These are phyloP conservation scores for Caenorhabditis panamensis DNA, from an alignment of 2,888 invertebrate species.

Conservation along the genomic window DNA sequence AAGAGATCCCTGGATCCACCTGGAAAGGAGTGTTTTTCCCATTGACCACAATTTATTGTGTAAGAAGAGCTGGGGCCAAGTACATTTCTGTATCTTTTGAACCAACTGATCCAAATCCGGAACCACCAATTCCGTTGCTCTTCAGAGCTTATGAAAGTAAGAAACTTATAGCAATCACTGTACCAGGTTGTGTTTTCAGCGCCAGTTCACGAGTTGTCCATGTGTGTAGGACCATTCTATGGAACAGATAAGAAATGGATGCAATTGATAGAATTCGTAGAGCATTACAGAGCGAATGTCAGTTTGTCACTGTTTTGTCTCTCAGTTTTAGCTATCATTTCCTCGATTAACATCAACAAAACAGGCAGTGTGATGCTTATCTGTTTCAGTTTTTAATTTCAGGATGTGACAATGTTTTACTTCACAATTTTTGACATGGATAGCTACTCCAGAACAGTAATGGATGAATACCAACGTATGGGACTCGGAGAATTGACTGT, in stretches of 20 bases:
- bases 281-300: conserved; percentile 1
- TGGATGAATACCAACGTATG: conserved; percentile 34
- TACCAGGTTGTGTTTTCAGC: not conserved
- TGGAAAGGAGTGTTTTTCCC: not conserved
- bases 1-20: not conserved
- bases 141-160: conserved; percentile 7
- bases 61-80: conserved; percentile 4
- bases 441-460: conserved; percentile 27
- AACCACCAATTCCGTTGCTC: conserved; percentile 2
- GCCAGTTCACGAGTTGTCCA: conserved; percentile 9
- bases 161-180: not conserved
- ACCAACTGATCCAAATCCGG: not conserved
- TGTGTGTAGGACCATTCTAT: conserved; percentile 15
- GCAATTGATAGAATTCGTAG: conserved; percentile 11
- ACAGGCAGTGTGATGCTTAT: too few species aligned
- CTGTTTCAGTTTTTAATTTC: not conserved
- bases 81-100: conserved; percentile 10
- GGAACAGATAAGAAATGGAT: conserved; percentile 14
- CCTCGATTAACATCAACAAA: too few species aligned
- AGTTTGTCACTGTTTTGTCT: not conserved
- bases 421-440: conserved; percentile 45
- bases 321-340: too few species aligned
- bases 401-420: conserved; percentile 37
- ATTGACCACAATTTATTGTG: not conserved
- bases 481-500: conserved; percentile 29